Evolutionary conservation across 1,140 invertebrate species (phyloP), one percentile per base, ranked within the genome.

Genomic region (Zaprionus vittiger): DNA sequence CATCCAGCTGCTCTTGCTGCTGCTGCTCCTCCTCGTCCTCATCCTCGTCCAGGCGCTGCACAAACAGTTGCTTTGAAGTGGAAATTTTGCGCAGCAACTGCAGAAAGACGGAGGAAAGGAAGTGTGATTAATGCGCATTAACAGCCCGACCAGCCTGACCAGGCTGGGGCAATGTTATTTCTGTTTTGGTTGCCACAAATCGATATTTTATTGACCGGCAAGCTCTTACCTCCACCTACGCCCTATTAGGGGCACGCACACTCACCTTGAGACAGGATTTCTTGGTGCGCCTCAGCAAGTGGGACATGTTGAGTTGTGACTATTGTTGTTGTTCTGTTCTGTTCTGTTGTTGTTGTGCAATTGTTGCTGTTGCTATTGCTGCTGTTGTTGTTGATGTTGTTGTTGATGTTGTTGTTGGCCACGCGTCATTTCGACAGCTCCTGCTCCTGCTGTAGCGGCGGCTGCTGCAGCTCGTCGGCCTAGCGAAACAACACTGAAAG

Each of bases 221-320:
- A 34, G 26, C 20, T 22, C 11, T 47, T 38, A 68, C 38, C 37
- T 12, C 11, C 44, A 38, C 54, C 44, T 26, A 26, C 24, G 24
- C 24, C 24, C 24, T 5, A 3, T 5, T 26, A 26, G 38, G 20
- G 38, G 9, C 65, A 56, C 49, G 31, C 31, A 49, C 12, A 67
- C 84, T 92, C 73, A 92, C 91, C 91, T 92, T 92, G 61, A 92
- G 76, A 74, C 91, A 92, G 69, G 91, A 92, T 62, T 92, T 92
- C 60, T 92, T 92, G 66, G 91, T 92, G 80, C 91, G 87, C 76
- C 80, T 92, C 38, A 92, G 79, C 80, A 92, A 83, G 60, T 92
- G 85, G 56, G 91, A 91, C 91, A 92, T 92, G 24, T 24, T 55
- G 38, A 15, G 47, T n/a, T 38, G 15, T 59, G 44, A 26, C 68